Evolutionary conservation across 2,888 invertebrate genomes (phyloP).

Genomic region (Cepaea hortensis): DNA sequence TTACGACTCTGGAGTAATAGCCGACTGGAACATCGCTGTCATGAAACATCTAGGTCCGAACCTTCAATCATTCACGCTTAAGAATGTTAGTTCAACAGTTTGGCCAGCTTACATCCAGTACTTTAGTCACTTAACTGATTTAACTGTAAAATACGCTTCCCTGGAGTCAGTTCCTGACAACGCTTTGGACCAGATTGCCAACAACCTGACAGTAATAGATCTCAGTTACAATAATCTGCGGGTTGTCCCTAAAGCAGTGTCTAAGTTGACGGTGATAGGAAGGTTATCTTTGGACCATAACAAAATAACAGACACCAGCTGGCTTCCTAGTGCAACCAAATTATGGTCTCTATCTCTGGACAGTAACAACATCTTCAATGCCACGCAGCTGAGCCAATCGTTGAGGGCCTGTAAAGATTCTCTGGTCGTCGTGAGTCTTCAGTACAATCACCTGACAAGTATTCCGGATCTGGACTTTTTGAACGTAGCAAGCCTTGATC

Average conservation of each 20-base stretch:
- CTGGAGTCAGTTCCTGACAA: background rate
- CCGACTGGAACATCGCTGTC: background rate
- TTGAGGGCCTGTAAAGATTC: background rate
- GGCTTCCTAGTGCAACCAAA: slow-evolving; percentile 2
- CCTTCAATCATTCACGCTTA: background rate
- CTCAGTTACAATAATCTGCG: background rate
- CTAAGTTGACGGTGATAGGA: background rate
- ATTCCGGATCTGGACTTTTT: slow-evolving; percentile 11
- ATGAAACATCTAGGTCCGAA: background rate
- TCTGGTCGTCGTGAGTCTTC: background rate
- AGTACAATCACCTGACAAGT: background rate
- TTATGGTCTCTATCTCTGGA: background rate
- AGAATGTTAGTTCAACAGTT: background rate
- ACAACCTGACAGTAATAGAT: too few species aligned
- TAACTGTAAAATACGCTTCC: background rate
- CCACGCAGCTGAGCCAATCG: background rate
- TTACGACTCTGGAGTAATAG: background rate
- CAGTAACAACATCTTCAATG: background rate
- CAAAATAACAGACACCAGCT: slow-evolving; percentile 9
- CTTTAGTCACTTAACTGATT: background rate
- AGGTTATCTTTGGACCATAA: background rate
- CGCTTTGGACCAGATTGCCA: background rate
- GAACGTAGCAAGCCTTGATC: background rate
- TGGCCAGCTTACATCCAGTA: background rate
- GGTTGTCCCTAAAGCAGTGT: background rate